These are phyloP conservation scores for Perca flavescens DNA, from an alignment of 2,113 vertebrate genomes.

Conservation along the genomic window DNA sequence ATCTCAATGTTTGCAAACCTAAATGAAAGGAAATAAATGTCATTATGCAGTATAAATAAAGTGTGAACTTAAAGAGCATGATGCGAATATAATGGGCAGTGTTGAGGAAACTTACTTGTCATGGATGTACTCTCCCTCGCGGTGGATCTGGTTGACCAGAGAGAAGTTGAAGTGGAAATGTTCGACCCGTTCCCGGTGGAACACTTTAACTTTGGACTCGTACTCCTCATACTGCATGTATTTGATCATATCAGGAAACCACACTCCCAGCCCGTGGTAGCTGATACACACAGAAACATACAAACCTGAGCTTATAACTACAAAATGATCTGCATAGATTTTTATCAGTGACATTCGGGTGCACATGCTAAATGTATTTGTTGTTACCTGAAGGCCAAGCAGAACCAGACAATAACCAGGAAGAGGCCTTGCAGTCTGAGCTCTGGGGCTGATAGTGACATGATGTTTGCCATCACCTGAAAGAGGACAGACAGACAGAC, in stretches of 20 bases:
- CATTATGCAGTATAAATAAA: neutral
- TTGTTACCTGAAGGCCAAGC: conserved; percentile 94
- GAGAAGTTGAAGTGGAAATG: conserved; percentile 97
- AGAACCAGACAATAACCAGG: conserved; percentile 96
- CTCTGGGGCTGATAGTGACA: conserved; percentile 91
- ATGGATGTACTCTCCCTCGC: conserved; percentile 90
- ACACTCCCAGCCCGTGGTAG: conserved; percentile 95
- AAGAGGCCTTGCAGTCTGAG: conserved; percentile 92
- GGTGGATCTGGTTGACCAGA: conserved; percentile 95
- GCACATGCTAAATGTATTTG: neutral
- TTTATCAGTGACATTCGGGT: too few species aligned
- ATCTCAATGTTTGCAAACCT: conserved; percentile 96
- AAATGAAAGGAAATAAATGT: conserved; percentile 17
- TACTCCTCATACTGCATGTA: conserved; percentile 95
- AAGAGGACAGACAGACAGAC: conserved; percentile 6
- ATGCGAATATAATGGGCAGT: too few species aligned
- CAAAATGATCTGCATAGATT: neutral
- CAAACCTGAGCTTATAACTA: neutral
- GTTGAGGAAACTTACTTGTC: conserved; percentile 87
- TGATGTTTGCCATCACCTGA: conserved; percentile 93
- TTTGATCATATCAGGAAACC: conserved; percentile 99
- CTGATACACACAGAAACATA: conserved; percentile 76
- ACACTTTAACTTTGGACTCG: conserved; percentile 89
- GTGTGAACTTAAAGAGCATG: neutral
- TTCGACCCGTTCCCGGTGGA: conserved; percentile 89